Conservation (phyloP, 2,113 vertebrate species). For the Sander lucioperca region DNA sequence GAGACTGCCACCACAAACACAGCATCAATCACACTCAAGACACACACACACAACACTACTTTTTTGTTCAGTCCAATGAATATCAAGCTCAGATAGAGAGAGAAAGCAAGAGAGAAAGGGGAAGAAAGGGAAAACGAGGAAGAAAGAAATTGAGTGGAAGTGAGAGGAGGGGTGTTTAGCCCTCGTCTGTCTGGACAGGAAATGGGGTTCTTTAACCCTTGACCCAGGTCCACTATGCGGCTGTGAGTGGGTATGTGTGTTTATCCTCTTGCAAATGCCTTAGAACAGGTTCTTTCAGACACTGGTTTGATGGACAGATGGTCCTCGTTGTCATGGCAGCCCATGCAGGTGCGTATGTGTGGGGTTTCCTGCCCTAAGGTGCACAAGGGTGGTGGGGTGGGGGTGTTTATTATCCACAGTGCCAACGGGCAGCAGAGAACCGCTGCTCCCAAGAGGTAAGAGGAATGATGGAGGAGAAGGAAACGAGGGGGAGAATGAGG, state of each 20-base stretch:
- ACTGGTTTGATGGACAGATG: conserved; percentile 73
- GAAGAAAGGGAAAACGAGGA: background rate
- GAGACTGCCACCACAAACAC: conserved; percentile 50
- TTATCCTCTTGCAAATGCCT: conserved; percentile 40
- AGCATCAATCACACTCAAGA: conserved; percentile 42
- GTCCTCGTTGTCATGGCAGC: conserved; percentile 72
- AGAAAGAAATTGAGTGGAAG: conserved; percentile 44
- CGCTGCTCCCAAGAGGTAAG: conserved; percentile 46
- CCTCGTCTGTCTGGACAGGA: conserved; percentile 81
- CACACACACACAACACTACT: background rate
- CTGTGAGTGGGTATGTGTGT: conserved; percentile 45
- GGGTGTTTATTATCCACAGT: conserved; percentile 70
- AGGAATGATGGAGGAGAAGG: conserved; percentile 47
- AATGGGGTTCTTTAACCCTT: conserved; percentile 77
- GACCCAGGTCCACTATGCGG: conserved; percentile 55
- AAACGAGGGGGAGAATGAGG: conserved; percentile 3
- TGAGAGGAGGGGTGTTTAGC: conserved; percentile 53
- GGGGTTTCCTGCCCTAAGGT: conserved; percentile 75
- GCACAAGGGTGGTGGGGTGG: conserved; percentile 24
- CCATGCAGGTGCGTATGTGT: conserved; percentile 72
- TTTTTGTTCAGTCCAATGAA: background rate
- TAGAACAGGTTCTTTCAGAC: conserved; percentile 71
- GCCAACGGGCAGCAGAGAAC: conserved; percentile 71
- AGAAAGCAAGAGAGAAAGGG: background rate
- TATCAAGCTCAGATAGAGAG: background rate